Percentiles rank a stretch among this genome's conserved stretches.
Evolutionary conservation across 2,113 vertebrate species (phyloP).

Genomic region (Triplophysa dalaica): DNA sequence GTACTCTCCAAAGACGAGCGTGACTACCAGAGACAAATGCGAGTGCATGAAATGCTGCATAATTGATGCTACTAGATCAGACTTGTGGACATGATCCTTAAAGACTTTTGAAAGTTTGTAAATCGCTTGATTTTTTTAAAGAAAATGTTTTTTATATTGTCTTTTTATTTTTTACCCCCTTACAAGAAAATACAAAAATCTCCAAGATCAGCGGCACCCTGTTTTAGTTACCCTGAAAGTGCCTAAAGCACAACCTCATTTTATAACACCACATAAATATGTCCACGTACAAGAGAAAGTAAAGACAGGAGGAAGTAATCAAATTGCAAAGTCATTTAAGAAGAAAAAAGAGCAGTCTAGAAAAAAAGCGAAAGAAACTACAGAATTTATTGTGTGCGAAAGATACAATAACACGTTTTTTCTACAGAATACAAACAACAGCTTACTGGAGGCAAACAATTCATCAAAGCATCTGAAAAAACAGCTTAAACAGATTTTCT

Average conservation of each 20-base stretch:
- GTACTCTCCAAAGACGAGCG: constrained; percentile 9
- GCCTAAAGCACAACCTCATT: background rate
- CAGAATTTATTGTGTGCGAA: constrained; percentile 22
- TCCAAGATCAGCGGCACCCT: no score
- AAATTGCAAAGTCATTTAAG: constrained; percentile 40
- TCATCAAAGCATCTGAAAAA: constrained; percentile 16
- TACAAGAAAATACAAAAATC: no score
- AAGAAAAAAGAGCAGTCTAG: constrained; percentile 2
- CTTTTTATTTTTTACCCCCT: no score
- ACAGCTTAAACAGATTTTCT: background rate
- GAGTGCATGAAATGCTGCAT: background rate
- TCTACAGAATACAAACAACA: constrained; percentile 7
- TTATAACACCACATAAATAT: background rate
- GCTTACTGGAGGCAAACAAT: constrained; percentile 18
- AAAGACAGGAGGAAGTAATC: constrained; percentile 33
- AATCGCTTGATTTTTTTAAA: no score
- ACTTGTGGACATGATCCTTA: background rate
- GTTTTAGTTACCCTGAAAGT: no score
- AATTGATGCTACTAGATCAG: background rate
- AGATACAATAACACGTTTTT: constrained; percentile 1
- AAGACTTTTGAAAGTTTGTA: no score
- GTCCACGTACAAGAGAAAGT: background rate
- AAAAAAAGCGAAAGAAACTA: background rate
- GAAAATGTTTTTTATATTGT: no score
- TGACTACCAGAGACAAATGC: background rate